Base-by-base conservation (phyloP, 2,888 invertebrate species). In the Cataglyphis altisquamis region DNA sequence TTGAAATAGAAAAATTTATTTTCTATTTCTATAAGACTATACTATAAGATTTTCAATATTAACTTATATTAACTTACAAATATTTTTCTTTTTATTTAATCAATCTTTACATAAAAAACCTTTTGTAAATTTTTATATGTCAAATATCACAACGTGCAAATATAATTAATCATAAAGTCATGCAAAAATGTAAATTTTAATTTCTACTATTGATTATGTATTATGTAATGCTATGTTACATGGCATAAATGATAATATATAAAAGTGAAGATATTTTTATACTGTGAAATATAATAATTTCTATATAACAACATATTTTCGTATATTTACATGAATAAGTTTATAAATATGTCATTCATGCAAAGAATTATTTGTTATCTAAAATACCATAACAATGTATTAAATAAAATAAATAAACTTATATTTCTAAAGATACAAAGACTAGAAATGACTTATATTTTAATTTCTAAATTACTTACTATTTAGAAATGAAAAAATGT, bases 121-220 rank as follows among this genome's bases (percentile, higher is more conserved):
- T 15, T 25, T 39, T 9, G 8, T 18, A 8, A 3, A 21, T 64
- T 39, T 39, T 15, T 21, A 1, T 39, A 64, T 21, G 12, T 12
- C n/a, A 25, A 67, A 52, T 52, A 52, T 52, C 25, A 48, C 1
- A 48, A 68, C 15, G 12, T n/a, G n/a, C 6, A 0, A 15, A 32
- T 32, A 52, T 32, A 68, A 10, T 48, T 67, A 45, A 48, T 68
- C n/a, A 68, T 15, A 45, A 64, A 67, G 10, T 9, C 25, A 12
- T 67, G 18, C 18, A 68, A 48, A 68, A 9, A 32, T 68, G 12
- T n/a, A 5, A 5, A 48, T 5, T 1, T 68, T 70, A 15, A 48
- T 15, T 45, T 45, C 15, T 15, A 18, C 12, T 41, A 41, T 4
- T 45, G 12, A 45, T 45, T 15, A 45, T 45, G 15, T 45, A 45